Percentiles rank a stretch among this genome's conserved stretches.
Conservation (phyloP, 2,113 vertebrate species). For the Gambusia affinis region DNA sequence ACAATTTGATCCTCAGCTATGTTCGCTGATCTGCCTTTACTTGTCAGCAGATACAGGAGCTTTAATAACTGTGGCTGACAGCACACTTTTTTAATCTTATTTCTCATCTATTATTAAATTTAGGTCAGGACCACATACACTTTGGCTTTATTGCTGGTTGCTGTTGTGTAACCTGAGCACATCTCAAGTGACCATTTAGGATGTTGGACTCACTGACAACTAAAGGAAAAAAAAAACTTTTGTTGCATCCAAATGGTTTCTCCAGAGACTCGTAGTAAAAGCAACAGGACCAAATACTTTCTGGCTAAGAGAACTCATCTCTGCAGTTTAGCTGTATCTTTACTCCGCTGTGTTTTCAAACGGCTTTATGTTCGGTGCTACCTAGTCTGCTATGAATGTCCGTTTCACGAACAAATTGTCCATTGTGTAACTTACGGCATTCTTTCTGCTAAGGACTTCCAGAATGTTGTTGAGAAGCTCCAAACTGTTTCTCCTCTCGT, state of each 20-base stretch:
- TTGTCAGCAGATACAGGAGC: neutral
- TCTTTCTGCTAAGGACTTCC: constrained; percentile 91
- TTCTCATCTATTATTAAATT: neutral
- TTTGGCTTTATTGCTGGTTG: neutral
- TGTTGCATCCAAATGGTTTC: neutral
- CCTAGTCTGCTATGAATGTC: neutral
- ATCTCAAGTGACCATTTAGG: neutral
- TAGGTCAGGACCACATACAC: neutral
- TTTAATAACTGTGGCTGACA: neutral
- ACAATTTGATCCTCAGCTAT: neutral
- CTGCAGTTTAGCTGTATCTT: neutral
- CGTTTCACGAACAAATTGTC: neutral
- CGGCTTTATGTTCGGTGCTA: too few species aligned
- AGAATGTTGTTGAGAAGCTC: constrained; percentile 94
- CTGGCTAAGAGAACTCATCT: neutral
- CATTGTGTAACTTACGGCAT: constrained; percentile 82
- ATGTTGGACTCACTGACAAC: neutral
- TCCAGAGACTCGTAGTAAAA: neutral
- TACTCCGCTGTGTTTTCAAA: neutral
- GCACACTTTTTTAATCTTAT: constrained; percentile 1
- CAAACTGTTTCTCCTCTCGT: constrained; percentile 87
- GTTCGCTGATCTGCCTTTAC: neutral
- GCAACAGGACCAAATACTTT: neutral
- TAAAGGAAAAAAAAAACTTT: neutral
- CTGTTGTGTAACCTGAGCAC: neutral